Conservation (phyloP, 1,140 invertebrate genomes). For the Periplaneta americana region DNA sequence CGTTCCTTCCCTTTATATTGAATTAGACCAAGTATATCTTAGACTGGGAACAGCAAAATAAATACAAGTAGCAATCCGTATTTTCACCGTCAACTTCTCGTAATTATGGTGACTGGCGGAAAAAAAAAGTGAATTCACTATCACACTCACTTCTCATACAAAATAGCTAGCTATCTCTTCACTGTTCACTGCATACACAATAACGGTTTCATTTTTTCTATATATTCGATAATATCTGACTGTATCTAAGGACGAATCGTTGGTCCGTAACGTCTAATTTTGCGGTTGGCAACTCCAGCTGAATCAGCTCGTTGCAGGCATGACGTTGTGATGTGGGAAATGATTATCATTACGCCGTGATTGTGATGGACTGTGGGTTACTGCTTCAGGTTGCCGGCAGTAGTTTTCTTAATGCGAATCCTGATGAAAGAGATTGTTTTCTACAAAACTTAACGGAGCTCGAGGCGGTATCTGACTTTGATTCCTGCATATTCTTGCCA, state of each 20-base stretch:
- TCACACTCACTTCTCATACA: neutral
- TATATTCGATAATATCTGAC: neutral
- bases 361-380: neutral
- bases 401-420: neutral
- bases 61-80: neutral
- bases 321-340: neutral
- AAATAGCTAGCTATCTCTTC: neutral
- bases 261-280: neutral
- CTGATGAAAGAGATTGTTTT: neutral
- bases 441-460: no score
- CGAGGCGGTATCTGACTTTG: no score
- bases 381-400: neutral
- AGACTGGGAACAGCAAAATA: neutral
- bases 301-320: neutral
- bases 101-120: neutral
- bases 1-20: neutral
- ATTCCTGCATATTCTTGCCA: no score
- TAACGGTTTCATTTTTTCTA: neutral
- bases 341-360: neutral
- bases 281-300: neutral
- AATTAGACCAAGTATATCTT: neutral
- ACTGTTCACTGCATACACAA: neutral
- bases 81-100: neutral
- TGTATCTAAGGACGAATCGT: neutral
- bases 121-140: neutral